A percentile compares a stretch with the other conserved stretches of the same genome.
Conservation (phyloP, 2,888 invertebrate genomes). For the Pteria penguin region DNA sequence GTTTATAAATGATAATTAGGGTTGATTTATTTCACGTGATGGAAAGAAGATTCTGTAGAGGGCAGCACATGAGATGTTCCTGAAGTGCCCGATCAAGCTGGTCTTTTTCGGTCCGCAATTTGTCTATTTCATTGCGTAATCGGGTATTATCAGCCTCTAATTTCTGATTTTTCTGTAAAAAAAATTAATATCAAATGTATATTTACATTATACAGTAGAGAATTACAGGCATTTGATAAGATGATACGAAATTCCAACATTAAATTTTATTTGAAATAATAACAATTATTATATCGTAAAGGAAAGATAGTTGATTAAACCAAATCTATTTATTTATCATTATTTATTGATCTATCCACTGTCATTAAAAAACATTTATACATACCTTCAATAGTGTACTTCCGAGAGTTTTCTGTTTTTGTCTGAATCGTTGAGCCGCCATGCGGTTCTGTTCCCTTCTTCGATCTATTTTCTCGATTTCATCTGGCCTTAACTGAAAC, state of each 20-base stretch:
- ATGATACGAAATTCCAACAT: too few species aligned
- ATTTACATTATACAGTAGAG: too few species aligned
- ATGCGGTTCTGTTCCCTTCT: constrained; percentile 54
- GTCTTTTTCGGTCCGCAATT: constrained; percentile 19
- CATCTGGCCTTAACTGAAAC: constrained; percentile 53
- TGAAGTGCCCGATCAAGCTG: background rate
- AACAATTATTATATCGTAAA: too few species aligned
- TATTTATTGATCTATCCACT: too few species aligned
- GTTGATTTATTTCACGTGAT: background rate
- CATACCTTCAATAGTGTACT: constrained; percentile 5
- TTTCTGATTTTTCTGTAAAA: constrained; percentile 18
- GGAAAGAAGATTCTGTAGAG: too few species aligned
- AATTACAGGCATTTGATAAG: too few species aligned
- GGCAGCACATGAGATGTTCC: constrained; percentile 17
- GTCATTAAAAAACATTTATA: too few species aligned
- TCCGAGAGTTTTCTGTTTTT: constrained; percentile 8
- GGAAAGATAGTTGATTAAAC: too few species aligned
- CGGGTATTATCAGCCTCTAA: constrained; percentile 21
- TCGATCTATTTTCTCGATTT: constrained; percentile 48
- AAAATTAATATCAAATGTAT: too few species aligned
- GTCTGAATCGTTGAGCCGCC: constrained; percentile 56
- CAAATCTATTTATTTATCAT: too few species aligned
- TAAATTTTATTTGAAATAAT: too few species aligned
- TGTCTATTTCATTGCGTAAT: background rate
- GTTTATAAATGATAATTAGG: background rate